Conservation (phyloP, 2,113 vertebrate genomes). For the Nothocercus nigrocapillus region DNA sequence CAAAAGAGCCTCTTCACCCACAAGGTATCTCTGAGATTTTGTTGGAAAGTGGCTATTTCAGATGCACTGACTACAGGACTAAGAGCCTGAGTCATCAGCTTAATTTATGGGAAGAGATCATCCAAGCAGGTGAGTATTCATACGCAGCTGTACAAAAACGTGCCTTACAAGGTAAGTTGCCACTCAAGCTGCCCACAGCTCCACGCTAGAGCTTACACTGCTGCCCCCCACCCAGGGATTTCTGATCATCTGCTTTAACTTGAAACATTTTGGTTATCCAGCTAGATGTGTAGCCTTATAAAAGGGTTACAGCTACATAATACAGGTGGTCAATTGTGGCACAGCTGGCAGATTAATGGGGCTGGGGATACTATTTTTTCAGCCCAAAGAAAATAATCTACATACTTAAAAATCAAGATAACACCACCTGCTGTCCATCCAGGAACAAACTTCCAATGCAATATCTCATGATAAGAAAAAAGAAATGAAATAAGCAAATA, state of each 20-base stretch:
- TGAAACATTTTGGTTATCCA: not conserved
- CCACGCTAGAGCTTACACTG: not conserved
- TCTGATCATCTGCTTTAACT: not conserved
- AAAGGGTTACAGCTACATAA: not conserved
- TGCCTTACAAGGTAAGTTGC: not conserved
- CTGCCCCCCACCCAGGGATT: not conserved
- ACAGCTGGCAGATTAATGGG: not conserved
- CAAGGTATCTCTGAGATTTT: not conserved
- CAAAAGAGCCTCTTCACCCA: not conserved
- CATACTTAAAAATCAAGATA: not conserved
- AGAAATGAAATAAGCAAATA: not conserved
- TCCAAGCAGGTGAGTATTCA: not conserved
- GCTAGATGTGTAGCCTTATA: not conserved
- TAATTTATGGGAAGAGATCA: not conserved
- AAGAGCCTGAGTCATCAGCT: accelerated
- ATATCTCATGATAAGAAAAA: not conserved
- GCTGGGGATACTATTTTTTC: not conserved
- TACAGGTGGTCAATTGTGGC: not conserved
- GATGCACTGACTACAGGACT: accelerated
- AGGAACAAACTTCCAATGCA: not conserved
- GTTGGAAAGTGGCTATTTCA: not conserved
- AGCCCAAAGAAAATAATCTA: not conserved
- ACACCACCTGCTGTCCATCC: not conserved
- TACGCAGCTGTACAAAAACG: accelerated
- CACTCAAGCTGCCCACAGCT: not conserved